Evolutionary conservation across 2,797 vertebrate species (phyloP).

Genomic region (Harpagifer antarcticus): DNA sequence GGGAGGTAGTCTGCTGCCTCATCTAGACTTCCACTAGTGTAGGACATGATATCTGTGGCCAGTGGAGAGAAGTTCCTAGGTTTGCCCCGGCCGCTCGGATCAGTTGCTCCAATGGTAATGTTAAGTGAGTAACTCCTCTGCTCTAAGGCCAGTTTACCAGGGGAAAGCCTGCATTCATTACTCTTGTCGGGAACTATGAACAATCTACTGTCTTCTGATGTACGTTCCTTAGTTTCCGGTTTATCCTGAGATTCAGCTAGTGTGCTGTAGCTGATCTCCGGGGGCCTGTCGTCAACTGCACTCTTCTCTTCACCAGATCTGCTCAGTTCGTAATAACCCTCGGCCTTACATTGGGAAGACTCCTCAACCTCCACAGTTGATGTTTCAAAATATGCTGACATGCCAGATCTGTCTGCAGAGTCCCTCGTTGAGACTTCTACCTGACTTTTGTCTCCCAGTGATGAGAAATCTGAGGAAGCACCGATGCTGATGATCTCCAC

Average conservation of each 20-base stretch:
- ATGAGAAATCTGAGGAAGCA: slow-evolving; percentile 67
- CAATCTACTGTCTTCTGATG: slow-evolving; percentile 84
- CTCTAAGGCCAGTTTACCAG: slow-evolving; percentile 95
- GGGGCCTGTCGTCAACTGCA: slow-evolving; percentile 65
- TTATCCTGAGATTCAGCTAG: slow-evolving; percentile 84
- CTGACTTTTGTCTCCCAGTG: slow-evolving; percentile 64
- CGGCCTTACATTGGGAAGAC: slow-evolving; percentile 74
- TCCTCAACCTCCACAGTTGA: slow-evolving; percentile 90
- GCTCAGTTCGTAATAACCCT: slow-evolving; percentile 97
- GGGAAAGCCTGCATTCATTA: slow-evolving; percentile 92
- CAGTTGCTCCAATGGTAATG: slow-evolving; percentile 93
- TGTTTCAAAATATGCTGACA: slow-evolving; percentile 99
- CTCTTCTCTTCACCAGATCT: slow-evolving; percentile 86
- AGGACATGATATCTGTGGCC: slow-evolving; percentile 96
- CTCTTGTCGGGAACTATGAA: slow-evolving; percentile 88
- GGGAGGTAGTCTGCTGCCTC: slow-evolving; percentile 96
- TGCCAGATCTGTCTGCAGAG: slow-evolving; percentile 91
- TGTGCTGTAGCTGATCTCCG: slow-evolving; percentile 90
- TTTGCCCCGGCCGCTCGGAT: slow-evolving; percentile 90
- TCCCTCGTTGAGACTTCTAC: slow-evolving; percentile 62
- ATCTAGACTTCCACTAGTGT: slow-evolving; percentile 95
- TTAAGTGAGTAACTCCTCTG: slow-evolving; percentile 99
- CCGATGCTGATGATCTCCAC: slow-evolving; percentile 79
- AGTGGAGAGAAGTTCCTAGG: slow-evolving; percentile 93
- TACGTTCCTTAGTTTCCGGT: slow-evolving; percentile 59